These are phyloP conservation scores for Geococcyx californianus DNA, from an alignment of 2,113 vertebrate genomes.

Conservation along the genomic window DNA sequence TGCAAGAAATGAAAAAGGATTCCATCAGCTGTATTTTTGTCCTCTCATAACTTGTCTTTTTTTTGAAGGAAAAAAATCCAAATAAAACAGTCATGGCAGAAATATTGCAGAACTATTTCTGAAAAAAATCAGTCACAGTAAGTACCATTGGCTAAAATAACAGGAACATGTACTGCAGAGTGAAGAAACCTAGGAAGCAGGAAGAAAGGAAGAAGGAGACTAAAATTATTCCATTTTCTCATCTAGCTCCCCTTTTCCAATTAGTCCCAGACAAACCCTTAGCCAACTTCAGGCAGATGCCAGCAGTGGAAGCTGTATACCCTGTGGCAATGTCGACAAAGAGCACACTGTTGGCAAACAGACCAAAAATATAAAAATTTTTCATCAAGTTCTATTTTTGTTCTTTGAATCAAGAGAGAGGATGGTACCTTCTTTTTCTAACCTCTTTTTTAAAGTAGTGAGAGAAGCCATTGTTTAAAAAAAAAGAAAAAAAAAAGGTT, in stretches of 20 bases:
- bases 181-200: not conserved
- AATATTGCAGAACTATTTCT: not conserved
- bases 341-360: not conserved
- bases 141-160: not conserved
- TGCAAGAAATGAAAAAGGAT: not conserved
- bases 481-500: not conserved
- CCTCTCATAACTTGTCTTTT: not conserved
- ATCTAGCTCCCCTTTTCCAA: not conserved
- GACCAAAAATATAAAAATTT: not conserved
- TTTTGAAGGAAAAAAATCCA: not conserved
- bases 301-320: conserved; percentile 8
- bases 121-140: not conserved
- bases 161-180: not conserved
- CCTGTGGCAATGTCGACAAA: conserved; percentile 15
- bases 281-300: conserved; percentile 5
- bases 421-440: not conserved
- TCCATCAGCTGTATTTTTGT: not conserved
- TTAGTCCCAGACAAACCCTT: not conserved
- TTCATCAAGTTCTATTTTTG: not conserved
- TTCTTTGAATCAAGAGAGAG: not conserved
- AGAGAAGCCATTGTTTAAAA: not conserved
- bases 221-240: not conserved
- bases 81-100: not conserved
- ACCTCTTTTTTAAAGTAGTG: not conserved
- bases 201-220: not conserved